Evolutionary conservation across 1,140 invertebrate species (phyloP), one percentile per base, ranked within the genome.

Genomic region (Melipona quadrifasciata): DNA sequence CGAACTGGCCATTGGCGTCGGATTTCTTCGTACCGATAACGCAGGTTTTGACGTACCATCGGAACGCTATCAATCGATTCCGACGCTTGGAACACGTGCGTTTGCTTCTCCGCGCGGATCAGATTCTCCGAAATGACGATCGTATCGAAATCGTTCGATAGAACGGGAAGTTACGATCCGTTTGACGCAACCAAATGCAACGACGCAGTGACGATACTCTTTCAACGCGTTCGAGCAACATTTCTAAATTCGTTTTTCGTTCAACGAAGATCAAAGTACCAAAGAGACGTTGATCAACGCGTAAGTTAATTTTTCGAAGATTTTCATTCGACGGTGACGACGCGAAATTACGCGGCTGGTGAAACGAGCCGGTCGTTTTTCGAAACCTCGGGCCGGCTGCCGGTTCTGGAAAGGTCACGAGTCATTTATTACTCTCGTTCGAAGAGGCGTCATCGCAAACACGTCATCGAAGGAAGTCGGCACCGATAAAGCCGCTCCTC

Each of bases 401-500:
- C 39, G 39, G 34, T 53, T 80, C 67, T 58, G 68, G 72, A 92
- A 90, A 90, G 90, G 89, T 93, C 88, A 90, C 80, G 80, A 86
- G 89, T 90, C 92, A 90, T 84, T 86, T 87, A 90, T 89, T 90
- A 87, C 86, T 85, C 75, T 79, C 82, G 85, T 90, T 91, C 78
- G 80, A 84, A 90, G 89, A 86, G 27, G 39, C 81, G 65, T 77
- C 39, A 47, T 47, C 39, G 90, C 83, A 80, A 90, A 90, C 76
- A 90, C 87, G 90, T 86, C 86, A 89, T 88, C 83, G 82, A 86
- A 58, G 76, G 85, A 77, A 87, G 86, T n/a, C 65, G 31, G 86
- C 58, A 0, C 39, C 83, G 93, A 94, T 94, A 94, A 92, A 92
- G 92, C 87, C 39, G 39, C 82, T 93, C 84, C 68, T 86, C 65